Base-by-base conservation (phyloP, 1,140 invertebrate species). In the Cotesia chilonis region DNA sequence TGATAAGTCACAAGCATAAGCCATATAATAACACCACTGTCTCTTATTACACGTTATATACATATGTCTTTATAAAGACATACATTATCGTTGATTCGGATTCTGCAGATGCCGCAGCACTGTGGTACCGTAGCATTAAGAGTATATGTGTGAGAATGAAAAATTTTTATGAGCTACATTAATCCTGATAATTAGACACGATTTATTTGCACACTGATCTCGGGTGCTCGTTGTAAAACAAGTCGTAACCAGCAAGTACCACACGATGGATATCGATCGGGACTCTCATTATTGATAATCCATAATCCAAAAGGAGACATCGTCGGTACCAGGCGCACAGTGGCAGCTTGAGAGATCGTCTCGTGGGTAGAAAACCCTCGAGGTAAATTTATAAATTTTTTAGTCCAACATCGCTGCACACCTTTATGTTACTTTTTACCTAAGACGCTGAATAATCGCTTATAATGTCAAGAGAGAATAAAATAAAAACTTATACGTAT, bases 271-370 rank as follows among this genome's bases (percentile, higher is more conserved):
- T 77, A 79, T 76, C 76, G 75, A 79, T 79, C 75, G 77, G 36
- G 66, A 61, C 79, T 78, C 80, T 84, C 81, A 84, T 85, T 84
- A 85, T 85, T 85, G 83, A 85, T 85, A 85, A 85, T 85, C 83
- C 82, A 82, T 85, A 85, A 82, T 83, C 80, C 79, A 75, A 82
- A 84, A 85, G 82, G 84, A 84, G 76, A 1, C 28, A 28, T 28
- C 77, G 51, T 66, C 77, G 74, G 74, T 68, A 51, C 74, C 70
- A 68, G 74, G 66, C 70, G 74, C 75, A 80, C 81, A 73, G 81
- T 82, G 83, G 81, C 83, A 84, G 80, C 74, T 81, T 84, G 81
- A 83, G 79, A 76, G 78, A 85, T 84, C 70, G 70, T 75, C 59
- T 52, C 68, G 47, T 68, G 69, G 70, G 66, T 64, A 47, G n/a